phyloP scores from a whole-genome alignment of 1,140 invertebrate genomes.

The Cotesia glomerata region DNA sequence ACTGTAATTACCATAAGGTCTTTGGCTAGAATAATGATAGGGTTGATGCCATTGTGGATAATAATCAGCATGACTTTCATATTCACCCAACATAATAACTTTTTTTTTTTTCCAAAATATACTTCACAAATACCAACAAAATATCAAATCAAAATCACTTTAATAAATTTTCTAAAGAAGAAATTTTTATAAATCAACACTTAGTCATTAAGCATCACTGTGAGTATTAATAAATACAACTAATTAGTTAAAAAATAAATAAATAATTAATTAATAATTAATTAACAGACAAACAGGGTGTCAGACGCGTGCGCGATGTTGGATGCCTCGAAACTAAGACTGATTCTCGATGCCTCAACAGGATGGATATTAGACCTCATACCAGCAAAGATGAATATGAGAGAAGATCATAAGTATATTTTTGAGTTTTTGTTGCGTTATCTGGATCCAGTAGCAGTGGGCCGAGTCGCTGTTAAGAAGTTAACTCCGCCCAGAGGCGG shows the following conservation, averaged over 20 bases:
- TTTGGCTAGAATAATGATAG: constrained; percentile 59
- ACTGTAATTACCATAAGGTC: constrained; percentile 54
- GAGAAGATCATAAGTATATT: neutral
- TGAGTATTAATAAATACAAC: neutral
- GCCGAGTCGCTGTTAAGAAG: neutral
- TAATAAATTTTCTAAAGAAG: neutral
- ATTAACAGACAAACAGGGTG: neutral
- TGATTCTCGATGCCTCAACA: constrained; percentile 30
- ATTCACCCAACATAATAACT: constrained; percentile 54
- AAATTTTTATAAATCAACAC: no score
- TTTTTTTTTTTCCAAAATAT: constrained; percentile 4
- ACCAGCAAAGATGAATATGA: neutral
- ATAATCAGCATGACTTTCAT: constrained; percentile 58
- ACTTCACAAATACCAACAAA: constrained; percentile 15
- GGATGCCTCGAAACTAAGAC: constrained; percentile 40
- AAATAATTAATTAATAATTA: neutral
- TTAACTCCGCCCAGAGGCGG: constrained; percentile 9
- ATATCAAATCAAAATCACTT: constrained; percentile 3
- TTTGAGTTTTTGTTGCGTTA: neutral
- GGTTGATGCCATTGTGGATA: constrained; percentile 62
- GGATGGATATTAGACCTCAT: neutral
- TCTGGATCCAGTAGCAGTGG: neutral
- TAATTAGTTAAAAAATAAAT: neutral
- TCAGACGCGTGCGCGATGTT: constrained; percentile 29
- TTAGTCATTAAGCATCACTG: no score